These are phyloP conservation scores for Prunella fulvescens DNA, from an alignment of 2,113 vertebrate genomes.

Conservation along the genomic window DNA sequence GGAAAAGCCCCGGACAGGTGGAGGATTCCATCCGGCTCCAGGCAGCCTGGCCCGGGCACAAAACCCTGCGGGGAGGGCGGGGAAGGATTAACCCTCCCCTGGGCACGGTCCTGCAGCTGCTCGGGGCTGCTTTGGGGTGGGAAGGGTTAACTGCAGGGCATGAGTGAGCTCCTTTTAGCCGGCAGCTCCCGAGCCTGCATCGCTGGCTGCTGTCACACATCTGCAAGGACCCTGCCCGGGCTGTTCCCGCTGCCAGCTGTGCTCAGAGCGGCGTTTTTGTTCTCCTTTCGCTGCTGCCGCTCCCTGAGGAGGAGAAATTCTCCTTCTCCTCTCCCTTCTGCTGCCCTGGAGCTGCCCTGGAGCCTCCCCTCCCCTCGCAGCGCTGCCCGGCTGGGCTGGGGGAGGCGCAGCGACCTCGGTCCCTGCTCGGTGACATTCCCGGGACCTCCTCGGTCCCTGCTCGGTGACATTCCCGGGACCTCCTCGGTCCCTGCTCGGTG, in stretches of 20 bases:
- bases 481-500: too few relatives aligned
- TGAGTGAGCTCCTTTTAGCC: not conserved
- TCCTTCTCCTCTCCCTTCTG: not conserved
- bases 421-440: too few relatives aligned
- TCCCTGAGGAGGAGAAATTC: not conserved
- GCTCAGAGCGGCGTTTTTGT: not conserved
- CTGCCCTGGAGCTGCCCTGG: not conserved
- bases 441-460: too few relatives aligned
- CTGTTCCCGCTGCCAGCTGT: not conserved
- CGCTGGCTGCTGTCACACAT: not conserved
- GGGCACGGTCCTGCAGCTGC: not conserved
- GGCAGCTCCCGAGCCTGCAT: not conserved
- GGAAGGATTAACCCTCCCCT: not conserved
- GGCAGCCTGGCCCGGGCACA: not conserved
- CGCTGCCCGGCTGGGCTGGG: not conserved
- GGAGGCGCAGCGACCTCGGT: not conserved
- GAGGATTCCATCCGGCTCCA: conserved; percentile 36
- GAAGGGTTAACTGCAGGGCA: not conserved
- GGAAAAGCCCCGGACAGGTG: conserved; percentile 23
- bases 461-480: not conserved
- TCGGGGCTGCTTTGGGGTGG: not conserved
- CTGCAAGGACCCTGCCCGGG: not conserved
- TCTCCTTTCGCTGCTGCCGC: not conserved
- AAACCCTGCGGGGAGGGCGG: not conserved
- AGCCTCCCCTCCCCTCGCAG: not conserved